Conservation (phyloP, 2,888 invertebrate species). For the Protodeltote pygarga region DNA sequence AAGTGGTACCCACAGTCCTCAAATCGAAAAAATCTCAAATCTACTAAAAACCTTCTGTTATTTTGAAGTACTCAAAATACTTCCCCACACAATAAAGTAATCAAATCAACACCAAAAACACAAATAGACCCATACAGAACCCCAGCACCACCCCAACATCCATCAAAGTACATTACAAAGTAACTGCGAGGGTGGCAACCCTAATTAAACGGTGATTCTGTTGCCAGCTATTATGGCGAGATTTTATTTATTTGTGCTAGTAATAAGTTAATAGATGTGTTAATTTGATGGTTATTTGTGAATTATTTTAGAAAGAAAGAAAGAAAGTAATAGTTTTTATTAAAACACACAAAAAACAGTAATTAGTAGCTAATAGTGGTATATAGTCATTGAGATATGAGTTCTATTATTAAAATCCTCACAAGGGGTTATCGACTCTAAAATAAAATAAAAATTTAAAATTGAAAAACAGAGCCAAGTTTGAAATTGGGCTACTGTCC, state of each 20-base stretch:
- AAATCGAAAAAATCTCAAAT: no score
- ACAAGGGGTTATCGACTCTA: no score
- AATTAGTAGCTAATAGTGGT: no score
- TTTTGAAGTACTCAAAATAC: no score
- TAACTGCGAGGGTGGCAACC: conserved; percentile 52
- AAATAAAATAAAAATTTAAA: no score
- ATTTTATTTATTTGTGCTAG: conserved; percentile 44
- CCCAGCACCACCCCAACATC: conserved; percentile 25
- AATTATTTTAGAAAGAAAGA: no score
- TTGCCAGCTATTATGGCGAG: conserved; percentile 41
- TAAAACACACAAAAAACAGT: neutral
- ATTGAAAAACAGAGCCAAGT: no score
- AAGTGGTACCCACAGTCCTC: no score
- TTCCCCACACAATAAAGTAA: conserved; percentile 27
- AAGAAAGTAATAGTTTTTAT: neutral
- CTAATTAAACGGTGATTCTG: conserved; percentile 55
- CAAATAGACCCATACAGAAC: conserved; percentile 30
- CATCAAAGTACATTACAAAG: conserved; percentile 34
- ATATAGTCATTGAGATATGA: no score
- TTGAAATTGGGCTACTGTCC: no score
- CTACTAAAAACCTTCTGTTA: no score
- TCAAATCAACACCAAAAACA: conserved; percentile 40
- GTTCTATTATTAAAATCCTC: no score
- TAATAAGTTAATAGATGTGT: conserved; percentile 1
- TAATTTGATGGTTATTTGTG: neutral